Evolutionary conservation across 2,797 vertebrate genomes (phyloP), one percentile per base, ranked within the genome.

Genomic region (Hydrocynus forskahlii): DNA sequence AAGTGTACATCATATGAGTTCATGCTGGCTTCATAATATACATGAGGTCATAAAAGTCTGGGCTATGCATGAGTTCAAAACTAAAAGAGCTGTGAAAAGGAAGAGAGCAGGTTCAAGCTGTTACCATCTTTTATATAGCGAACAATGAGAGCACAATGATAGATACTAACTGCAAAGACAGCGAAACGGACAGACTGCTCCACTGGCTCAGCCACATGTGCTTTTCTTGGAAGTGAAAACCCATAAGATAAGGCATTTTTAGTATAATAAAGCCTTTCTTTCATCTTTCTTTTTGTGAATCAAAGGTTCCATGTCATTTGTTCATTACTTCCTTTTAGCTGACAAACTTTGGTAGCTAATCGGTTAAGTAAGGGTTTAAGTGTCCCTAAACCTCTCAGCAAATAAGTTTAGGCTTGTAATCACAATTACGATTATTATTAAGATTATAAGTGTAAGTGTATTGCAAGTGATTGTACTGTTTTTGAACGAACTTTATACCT

Each of bases 151-250:
- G 57, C 79, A 74, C 21, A 81, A 63, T 74, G 79, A 72, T 45
- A 59, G 71, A 79, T 17, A 35, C 23, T 43, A 14, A 70, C 43
- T 57, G 35, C 62, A 45, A 71, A 25, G n/a, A 63, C 38, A 83
- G 74, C 19, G 70, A 38, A 73, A 40, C 9, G 8, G 43, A 23
- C 10, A 1, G 19, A 4, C 19, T 14, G 1, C n/a, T 35, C 25
- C 67, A 8, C 7, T 50, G n/a, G 16, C 19, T 71, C 25, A 17
- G 29, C 62, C 50, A 67, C 59, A 67, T 45, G 38, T 50, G 71
- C 59, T 63, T 72, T 77, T 67, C 59, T 83, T 71, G 60, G 77
- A 76, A 55, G 12, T 55, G 25, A 76, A 67, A 67, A 57, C 60
- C 48, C 79, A 62, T 10, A 54, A 38, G 16, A 48, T 48, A 19